These are phyloP conservation scores for Brachynemurus nebulosus DNA, from an alignment of 2,888 invertebrate genomes.

Conservation along the genomic window DNA sequence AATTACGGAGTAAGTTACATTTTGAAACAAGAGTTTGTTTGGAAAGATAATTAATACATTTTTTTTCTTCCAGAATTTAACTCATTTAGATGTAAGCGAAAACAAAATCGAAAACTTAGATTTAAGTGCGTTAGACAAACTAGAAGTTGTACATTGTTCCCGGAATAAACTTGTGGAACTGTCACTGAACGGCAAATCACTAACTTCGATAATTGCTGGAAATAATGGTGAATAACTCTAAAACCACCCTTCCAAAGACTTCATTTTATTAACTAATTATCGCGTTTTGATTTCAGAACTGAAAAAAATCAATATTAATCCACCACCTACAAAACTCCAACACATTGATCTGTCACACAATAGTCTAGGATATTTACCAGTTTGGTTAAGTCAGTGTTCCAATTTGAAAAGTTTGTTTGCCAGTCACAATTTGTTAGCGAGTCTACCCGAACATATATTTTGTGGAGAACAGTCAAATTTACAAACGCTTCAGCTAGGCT, in stretches of 20 bases:
- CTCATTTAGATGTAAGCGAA: constrained; percentile 70
- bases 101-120: constrained; percentile 73
- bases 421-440: constrained; percentile 55
- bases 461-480: constrained; percentile 59
- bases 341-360: constrained; percentile 72
- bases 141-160: constrained; percentile 63
- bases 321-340: constrained; percentile 54
- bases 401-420: constrained; percentile 59
- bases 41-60: constrained; percentile 7
- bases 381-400: constrained; percentile 62
- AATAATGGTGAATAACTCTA: constrained; percentile 52
- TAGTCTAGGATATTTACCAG: constrained; percentile 54
- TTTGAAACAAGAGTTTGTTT: not conserved
- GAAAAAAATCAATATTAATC: constrained; percentile 51
- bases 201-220: constrained; percentile 64
- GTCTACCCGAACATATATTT: constrained; percentile 58
- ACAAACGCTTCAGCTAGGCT: constrained; percentile 59
- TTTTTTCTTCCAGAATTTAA: constrained; percentile 56
- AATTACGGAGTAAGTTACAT: constrained; percentile 60
- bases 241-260: not conserved
- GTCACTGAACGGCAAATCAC: constrained; percentile 60
- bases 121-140: constrained; percentile 60
- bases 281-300: constrained; percentile 51
- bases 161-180: constrained; percentile 63
- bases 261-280: too few relatives aligned